Conservation (phyloP, 2,797 vertebrate genomes). For the Carcharodon carcharias region DNA sequence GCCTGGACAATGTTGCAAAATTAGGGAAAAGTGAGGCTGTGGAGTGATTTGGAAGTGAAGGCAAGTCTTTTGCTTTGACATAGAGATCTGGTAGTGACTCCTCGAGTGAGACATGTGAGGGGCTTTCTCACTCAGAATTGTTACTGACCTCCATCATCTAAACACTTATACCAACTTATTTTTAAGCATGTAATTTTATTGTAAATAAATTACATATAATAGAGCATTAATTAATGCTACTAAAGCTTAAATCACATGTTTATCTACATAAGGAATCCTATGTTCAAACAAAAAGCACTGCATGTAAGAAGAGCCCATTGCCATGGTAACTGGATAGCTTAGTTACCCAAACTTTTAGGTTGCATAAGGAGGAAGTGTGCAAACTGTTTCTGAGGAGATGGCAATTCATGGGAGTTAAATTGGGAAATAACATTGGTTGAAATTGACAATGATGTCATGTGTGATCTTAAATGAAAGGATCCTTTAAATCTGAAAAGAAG, state of each 20-base stretch:
- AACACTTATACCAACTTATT: background rate
- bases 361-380: too few species aligned
- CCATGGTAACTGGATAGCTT: background rate
- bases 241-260: background rate
- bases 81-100: background rate
- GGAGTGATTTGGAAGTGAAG: background rate
- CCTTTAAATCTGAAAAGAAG: background rate
- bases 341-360: background rate
- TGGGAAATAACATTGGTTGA: background rate
- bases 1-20: background rate
- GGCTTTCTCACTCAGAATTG: background rate
- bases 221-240: background rate
- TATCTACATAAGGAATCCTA: background rate
- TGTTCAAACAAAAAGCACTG: background rate
- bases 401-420: background rate
- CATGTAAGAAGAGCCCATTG: background rate
- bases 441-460: background rate
- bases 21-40: background rate
- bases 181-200: too few species aligned
- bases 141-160: background rate
- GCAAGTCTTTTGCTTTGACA: background rate
- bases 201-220: background rate
- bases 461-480: background rate
- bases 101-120: background rate
- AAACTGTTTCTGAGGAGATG: background rate